Conservation (phyloP, 2,113 vertebrate species). For the Cynocephalus volans region DNA sequence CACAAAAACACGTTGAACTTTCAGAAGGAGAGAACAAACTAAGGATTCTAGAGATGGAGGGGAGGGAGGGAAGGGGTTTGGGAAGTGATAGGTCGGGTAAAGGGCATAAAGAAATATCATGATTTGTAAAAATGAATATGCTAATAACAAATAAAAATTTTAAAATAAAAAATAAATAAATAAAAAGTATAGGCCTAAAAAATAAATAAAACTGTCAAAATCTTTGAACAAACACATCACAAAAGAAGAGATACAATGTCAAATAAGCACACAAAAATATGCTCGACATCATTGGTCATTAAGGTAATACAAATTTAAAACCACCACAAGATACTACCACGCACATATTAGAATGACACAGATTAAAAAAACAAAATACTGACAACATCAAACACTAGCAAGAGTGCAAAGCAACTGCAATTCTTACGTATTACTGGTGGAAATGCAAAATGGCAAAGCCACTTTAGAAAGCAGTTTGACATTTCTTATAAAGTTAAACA, state of each 20-base stretch:
- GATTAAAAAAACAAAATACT: background rate
- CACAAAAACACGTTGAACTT: too few species aligned
- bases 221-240: constrained; percentile 36
- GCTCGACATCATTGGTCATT: background rate
- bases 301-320: constrained; percentile 7
- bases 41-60: too few species aligned
- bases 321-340: background rate
- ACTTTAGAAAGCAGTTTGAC: constrained; percentile 23
- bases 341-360: background rate
- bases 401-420: background rate
- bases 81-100: too few species aligned
- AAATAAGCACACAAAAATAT: constrained; percentile 39
- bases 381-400: background rate
- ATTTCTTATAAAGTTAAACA: constrained; percentile 29
- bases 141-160: too few species aligned
- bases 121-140: too few species aligned
- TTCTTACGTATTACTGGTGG: background rate
- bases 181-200: too few species aligned
- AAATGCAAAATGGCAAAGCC: background rate
- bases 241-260: constrained; percentile 14
- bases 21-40: too few species aligned
- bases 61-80: too few species aligned
- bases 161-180: too few species aligned
- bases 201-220: background rate
- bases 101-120: too few species aligned